Evolutionary conservation across 2,797 vertebrate genomes (phyloP).

Genomic region (Mus caroli): DNA sequence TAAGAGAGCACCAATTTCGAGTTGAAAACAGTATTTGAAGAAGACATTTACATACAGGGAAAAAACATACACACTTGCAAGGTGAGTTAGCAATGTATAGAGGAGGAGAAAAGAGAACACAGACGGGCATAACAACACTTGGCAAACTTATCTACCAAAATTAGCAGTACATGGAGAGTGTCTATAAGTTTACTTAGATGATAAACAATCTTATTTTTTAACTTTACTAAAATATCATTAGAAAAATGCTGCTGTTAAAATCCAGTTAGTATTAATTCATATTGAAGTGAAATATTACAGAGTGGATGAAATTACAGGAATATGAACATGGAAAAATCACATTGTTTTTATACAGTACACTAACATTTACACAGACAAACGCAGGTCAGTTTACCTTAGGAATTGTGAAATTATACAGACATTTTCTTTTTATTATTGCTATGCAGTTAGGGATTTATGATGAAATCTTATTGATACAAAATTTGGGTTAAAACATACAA

Average conservation of each 20-base stretch:
- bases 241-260: not conserved
- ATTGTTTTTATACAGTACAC: not conserved
- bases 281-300: slow-evolving; percentile 6
- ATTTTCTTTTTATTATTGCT: not conserved
- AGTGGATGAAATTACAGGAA: not conserved
- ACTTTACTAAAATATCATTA: not conserved
- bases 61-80: not conserved
- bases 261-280: not conserved
- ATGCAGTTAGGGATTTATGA: not conserved
- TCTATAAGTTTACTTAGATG: not conserved
- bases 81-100: not conserved
- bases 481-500: not conserved
- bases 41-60: not conserved
- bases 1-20: not conserved
- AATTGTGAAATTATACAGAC: not conserved
- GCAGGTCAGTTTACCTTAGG: not conserved
- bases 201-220: not conserved
- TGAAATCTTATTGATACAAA: not conserved
- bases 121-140: not conserved
- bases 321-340: not conserved
- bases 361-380: not conserved
- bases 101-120: not conserved
- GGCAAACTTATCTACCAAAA: not conserved
- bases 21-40: not conserved
- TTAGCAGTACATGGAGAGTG: not conserved